Conservation (phyloP, 2,797 vertebrate genomes). For the Pteronotus mesoamericanus region DNA sequence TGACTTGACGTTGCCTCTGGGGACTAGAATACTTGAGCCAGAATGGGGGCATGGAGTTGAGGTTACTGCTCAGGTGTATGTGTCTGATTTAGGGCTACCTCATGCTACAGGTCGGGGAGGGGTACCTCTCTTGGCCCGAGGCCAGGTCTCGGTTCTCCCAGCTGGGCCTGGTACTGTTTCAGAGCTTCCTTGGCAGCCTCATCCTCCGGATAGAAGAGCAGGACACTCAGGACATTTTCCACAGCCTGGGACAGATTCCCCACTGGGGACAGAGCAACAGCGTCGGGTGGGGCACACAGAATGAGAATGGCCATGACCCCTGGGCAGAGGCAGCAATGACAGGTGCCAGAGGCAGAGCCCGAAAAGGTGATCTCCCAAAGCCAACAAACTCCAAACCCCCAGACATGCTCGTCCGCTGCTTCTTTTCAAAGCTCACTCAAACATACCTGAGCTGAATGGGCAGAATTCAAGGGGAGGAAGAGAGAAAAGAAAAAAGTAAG, state of each 20-base stretch:
- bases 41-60: not conserved
- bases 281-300: not conserved
- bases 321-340: not conserved
- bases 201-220: conserved; percentile 93
- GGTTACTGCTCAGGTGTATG: not conserved
- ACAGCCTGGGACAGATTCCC: conserved; percentile 80
- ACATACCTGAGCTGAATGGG: conserved; percentile 37
- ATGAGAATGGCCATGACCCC: not conserved
- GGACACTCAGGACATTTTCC: conserved; percentile 83
- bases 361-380: not conserved
- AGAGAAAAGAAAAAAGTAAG: not conserved
- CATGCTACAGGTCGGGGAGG: rapidly evolving
- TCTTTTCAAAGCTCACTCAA: not conserved
- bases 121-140: conserved; percentile 81
- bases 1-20: conserved; percentile 54
- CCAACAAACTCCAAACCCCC: not conserved
- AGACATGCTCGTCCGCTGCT: not conserved
- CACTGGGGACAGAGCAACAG: conserved; percentile 64
- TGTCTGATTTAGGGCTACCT: not conserved
- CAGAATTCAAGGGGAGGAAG: conserved; percentile 13
- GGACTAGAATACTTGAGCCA: not conserved
- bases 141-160: conserved; percentile 78
- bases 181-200: conserved; percentile 87
- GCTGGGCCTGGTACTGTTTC: conserved; percentile 85
- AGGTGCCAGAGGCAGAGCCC: not conserved